A percentile compares a stretch with the other conserved stretches of the same genome.
These are phyloP conservation scores for Aspidapion aeneum DNA, from an alignment of 2,888 invertebrate species.

Conservation along the genomic window DNA sequence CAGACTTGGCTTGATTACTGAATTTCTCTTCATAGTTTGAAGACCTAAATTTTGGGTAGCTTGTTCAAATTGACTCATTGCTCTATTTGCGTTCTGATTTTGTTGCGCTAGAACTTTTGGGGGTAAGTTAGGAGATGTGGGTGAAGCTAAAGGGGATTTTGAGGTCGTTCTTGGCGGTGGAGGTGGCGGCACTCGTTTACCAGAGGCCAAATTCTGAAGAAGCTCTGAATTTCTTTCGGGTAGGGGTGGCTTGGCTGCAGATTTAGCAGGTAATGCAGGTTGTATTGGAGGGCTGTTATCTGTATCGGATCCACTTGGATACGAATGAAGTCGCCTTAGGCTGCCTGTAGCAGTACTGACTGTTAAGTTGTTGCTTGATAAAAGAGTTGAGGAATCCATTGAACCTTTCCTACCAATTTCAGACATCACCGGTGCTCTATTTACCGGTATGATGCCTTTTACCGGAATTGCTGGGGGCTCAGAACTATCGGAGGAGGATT, in stretches of 20 bases:
- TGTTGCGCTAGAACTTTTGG: constrained; percentile 53
- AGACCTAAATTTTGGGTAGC: constrained; percentile 48
- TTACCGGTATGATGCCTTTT: constrained; percentile 40
- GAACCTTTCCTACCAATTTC: constrained; percentile 55
- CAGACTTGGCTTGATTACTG: constrained; percentile 43
- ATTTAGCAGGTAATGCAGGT: constrained; percentile 51
- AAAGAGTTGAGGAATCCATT: constrained; percentile 51
- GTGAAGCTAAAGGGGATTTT: constrained; percentile 82
- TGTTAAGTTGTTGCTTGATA: constrained; percentile 45
- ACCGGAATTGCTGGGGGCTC: constrained; percentile 44
- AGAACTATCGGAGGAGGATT: constrained; percentile 37
- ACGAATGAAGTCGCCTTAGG: constrained; percentile 75
- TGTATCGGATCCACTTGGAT: constrained; percentile 82
- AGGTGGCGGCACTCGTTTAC: constrained; percentile 81
- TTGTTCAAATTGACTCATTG: constrained; percentile 45
- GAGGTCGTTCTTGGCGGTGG: constrained; percentile 90
- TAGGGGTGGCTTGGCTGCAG: constrained; percentile 70
- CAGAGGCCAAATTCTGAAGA: constrained; percentile 62
- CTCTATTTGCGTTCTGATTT: constrained; percentile 45
- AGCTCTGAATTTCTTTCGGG: constrained; percentile 79
- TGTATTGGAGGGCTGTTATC: constrained; percentile 74
- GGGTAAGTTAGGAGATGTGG: constrained; percentile 69
- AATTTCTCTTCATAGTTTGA: constrained; percentile 47
- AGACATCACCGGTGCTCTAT: constrained; percentile 49
- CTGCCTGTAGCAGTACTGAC: constrained; percentile 52